A percentile compares a stretch with the other conserved stretches of the same genome.
Conservation (phyloP, 2,888 invertebrate genomes). For the Drosophila affinis region DNA sequence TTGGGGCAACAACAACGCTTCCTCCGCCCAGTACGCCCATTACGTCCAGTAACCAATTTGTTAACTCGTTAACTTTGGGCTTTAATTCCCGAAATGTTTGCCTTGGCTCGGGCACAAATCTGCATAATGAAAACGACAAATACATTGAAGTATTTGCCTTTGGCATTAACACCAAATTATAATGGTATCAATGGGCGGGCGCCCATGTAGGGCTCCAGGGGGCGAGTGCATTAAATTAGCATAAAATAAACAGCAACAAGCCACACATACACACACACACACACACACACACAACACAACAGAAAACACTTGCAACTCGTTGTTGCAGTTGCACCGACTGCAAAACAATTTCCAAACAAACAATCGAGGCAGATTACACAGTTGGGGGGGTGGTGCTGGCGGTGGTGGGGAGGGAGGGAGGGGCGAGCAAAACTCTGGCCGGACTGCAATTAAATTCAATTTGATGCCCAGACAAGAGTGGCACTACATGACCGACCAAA, state of each 20-base stretch:
- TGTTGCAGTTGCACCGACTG: constrained; percentile 47
- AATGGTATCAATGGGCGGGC: constrained; percentile 57
- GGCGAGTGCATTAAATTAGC: constrained; percentile 75
- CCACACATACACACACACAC: background rate
- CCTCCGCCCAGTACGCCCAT: constrained; percentile 16
- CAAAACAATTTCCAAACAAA: constrained; percentile 63
- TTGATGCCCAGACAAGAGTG: constrained; percentile 54
- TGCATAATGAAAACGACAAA: constrained; percentile 72
- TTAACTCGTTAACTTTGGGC: constrained; percentile 66
- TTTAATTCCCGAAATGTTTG: constrained; percentile 61
- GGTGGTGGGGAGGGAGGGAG: background rate
- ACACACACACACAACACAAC: background rate
- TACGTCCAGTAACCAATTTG: constrained; percentile 17
- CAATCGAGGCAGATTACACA: constrained; percentile 26
- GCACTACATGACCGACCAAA: constrained; percentile 35
- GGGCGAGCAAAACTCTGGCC: constrained; percentile 12
- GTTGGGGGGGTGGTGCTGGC: background rate
- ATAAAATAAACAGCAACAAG: constrained; percentile 65
- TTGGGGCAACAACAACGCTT: constrained; percentile 16
- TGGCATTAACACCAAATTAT: constrained; percentile 71
- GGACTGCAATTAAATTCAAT: constrained; percentile 75
- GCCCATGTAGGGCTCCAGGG: constrained; percentile 1
- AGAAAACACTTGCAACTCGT: constrained; percentile 36
- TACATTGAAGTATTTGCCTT: constrained; percentile 57
- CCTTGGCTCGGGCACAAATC: constrained; percentile 43